Base-by-base conservation (phyloP, 2,888 invertebrate species). In the Ophion ventricosus region DNA sequence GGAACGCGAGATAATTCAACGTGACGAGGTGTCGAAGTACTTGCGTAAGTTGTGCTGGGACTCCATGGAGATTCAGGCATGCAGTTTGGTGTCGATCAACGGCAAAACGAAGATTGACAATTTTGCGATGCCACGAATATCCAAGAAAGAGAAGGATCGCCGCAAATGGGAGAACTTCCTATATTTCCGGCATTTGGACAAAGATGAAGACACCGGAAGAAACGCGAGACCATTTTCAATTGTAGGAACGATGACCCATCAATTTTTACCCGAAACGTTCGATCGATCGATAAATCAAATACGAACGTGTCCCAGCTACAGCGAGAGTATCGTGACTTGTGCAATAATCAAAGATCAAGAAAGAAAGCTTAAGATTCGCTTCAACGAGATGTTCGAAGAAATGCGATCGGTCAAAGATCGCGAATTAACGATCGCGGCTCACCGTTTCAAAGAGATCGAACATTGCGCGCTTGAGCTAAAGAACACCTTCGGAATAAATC, bases 301-400 rank as follows among this genome's bases (percentile, higher is more conserved):
- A 26, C 63, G 63, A 49, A 81, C 80, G 66, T 73, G 74, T 73
- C 72, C 80, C 17, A 83, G 75, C 25, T 83, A 69, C 57, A 40
- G 25, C 26, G 82, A 86, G 25, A 82, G 72, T 61, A 40, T 75
- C 0, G 67, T 61, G 29, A 63, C 75, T 5, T 81, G 67, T 54
- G 63, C 72, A 2, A 20, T 69, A 5, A 77, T 83, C 10, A 83
- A 72, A 54, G 78, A 84, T 69, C 78, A 83, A 14, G 90, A 91
- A 61, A 82, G 84, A 54, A 82, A 86, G 54, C 86, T 88, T 10
- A 91, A 90, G 88, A 81, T 87, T 7, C 94, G 94, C 91, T 97
- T 97, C 93, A 97, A 97, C 92, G 95, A 95, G 87, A 94, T 95
- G 86, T 97, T 97, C 92, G 95, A 96, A 69, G 95, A 95, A n/a